Base-by-base conservation (phyloP, 2,888 invertebrate species). In the Lasius platythorax region DNA sequence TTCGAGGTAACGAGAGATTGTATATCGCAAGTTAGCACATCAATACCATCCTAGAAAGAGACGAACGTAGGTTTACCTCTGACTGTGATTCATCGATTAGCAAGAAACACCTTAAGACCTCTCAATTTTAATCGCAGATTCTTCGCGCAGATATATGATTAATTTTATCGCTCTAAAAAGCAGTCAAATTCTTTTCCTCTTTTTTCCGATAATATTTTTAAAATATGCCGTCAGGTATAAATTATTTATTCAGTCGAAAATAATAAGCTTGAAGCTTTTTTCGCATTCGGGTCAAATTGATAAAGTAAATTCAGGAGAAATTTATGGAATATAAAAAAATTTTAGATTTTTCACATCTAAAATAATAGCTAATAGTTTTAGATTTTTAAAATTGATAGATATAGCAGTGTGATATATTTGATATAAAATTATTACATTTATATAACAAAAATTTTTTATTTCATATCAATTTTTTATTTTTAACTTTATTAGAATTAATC, bases 1-100 rank as follows among this genome's bases (percentile, higher is more conserved):
- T 98, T 98, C 92, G 96, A 96, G 96, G 98, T 97, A 95, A 86
- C 18, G 23, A 30, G 9, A 70, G 30, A 46, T n/a, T 33, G 33
- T 61, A 63, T 18, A 63, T 18, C 40, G 8, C 23, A n/a, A 76
- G 3, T 67, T 67, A 28, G 11, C 12, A 53, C 8, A 12, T 67
- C 15, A 28, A 33, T 28, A 8, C 11, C 18, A 43, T 23, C 4
- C 2, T 1, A n/a, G 15, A 4, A 43, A 43, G n/a, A 23, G 40
- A 6, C 56, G 12, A 68, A 68, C 23, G 9, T 23, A 30, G 5
- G 2, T 40, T 33, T 50, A 8, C 23, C 18, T 40, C 23, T 33
- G 5, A 23, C 66, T 12, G 4, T 53, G 68, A 79, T 43, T 70
- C 58, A 79, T 56, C 30, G n/a, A 56, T 56, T 40, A n/a, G 30